Evolutionary conservation across 1,140 invertebrate species (phyloP), one percentile per base, ranked within the genome.

Genomic region (Pentalonia nigronervosa): DNA sequence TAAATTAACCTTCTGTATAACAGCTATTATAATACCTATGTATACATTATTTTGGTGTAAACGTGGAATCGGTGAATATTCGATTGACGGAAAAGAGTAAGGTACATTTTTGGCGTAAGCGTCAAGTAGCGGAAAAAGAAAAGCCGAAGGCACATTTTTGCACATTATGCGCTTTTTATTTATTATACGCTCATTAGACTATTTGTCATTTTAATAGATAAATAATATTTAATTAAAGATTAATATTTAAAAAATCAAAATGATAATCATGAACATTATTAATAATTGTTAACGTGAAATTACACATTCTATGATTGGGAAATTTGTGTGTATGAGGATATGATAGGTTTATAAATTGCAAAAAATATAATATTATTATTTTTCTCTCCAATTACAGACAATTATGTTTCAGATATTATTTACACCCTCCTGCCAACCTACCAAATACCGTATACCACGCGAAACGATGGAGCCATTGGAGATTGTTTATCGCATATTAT

Each of bases 401-500:
- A 89, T 89, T 89, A 89, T 23, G 36, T 53, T 89, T 34, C 20
- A 56, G 25, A 67, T 67, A 76, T 4, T 14, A 34, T 17, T 76
- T 76, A 76, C 30, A 76, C 60, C 60, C n/a, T n/a, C 60, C 60
- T 76, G n/a, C n/a, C 60, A 17, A 76, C 60, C 14, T 76, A 41
- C 20, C 20, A 23, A 83, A 36, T 45, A 45, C 41, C 34, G 8
- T 25, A 41, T 41, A 48, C 30, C 4, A 50, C 41, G 53, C 9
- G 34, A 53, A 89, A n/a, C n/a, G 17, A n/a, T 6, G 2, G 7
- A 2, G 25, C 20, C 36, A 81, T 41, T 25, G 36, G 9, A 93
- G 81, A 86, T 93, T 53, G 91, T 93, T 93, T 93, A 93, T 84
- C 81, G 4, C 23, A 48, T 48, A 76, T 67, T 91, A 91, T 48